Evolutionary conservation across 2,888 invertebrate genomes (phyloP), one percentile per base, ranked within the genome.

Genomic region (Lomographa bimaculata): DNA sequence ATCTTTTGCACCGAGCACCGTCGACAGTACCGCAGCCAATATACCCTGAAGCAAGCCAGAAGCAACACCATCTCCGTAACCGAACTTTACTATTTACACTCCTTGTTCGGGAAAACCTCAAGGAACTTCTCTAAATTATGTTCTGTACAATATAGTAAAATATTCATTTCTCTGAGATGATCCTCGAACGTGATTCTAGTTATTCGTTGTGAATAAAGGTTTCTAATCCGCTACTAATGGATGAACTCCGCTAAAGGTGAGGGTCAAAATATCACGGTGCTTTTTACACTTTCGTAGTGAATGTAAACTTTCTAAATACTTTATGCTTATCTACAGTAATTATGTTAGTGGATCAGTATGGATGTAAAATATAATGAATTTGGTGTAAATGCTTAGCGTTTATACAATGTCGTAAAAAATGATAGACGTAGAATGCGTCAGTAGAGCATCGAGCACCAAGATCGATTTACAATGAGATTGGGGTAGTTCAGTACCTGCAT

Each of bases 11-110:
- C 96, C 96, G 90, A 97, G 93, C 91, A 97, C 92, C 89, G 95
- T 94, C 83, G 96, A 94, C 90, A 97, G 93, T 87, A 97, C 94
- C 89, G 95, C 96, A 83, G 96, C 95, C 93, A 97, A 94, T 91
- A 97, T 93, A 90, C 95, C 95, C 97, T 97, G 95, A 92, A 90
- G 90, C 87, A 91, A 90, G 90, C 89, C 83, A 91, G 85, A 90
- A 90, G 89, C 89, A 71, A 86, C 69, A 81, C 89, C 86, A 67
- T 83, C 71, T 87, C 89, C 89, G 69, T 87, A 85, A 87, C 87
- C 89, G 77, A 76, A 77, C 67, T 79, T 84, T 83, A 82, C 84
- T 89, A 89, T 86, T 67, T 87, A 87, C 84, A 85, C 69, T 36
- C 18, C 55, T 64, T 62, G 61, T 46, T 46, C 36, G 68, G 76